phyloP scores from a whole-genome alignment of 2,888 invertebrate species.

The Phymatocera aterrima region DNA sequence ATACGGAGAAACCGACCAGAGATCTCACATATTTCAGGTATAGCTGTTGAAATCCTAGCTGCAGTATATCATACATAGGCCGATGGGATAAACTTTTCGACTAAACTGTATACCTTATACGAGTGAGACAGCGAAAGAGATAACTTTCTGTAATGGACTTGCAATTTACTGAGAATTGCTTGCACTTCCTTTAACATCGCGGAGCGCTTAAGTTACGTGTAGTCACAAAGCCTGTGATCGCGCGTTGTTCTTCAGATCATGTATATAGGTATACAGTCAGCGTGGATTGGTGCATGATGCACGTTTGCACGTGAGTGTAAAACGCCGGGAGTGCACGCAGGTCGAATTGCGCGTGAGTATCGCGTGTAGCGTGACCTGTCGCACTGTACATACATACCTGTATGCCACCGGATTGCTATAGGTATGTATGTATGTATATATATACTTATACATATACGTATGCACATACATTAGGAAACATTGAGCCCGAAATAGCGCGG shows the following conservation, averaged over 20 bases:
- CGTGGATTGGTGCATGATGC: no score
- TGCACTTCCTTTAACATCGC: slow-evolving; percentile 30
- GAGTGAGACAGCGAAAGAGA: no score
- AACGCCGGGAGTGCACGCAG: slow-evolving; percentile 18
- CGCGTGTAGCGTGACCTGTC: neutral
- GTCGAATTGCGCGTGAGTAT: slow-evolving; percentile 20
- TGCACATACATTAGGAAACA: neutral
- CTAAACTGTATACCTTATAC: no score
- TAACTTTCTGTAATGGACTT: no score
- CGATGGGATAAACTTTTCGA: no score
- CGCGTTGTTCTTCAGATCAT: slow-evolving; percentile 10
- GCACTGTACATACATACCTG: neutral
- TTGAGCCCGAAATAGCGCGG: neutral
- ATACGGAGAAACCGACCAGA: neutral
- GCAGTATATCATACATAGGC: no score
- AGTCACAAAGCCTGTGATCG: slow-evolving; percentile 21
- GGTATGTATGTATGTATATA: neutral
- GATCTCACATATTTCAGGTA: no score
- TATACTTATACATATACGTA: neutral
- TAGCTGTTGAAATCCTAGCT: no score
- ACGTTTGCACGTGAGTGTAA: no score
- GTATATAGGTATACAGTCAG: neutral
- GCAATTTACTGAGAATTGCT: slow-evolving; percentile 18
- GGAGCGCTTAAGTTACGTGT: slow-evolving; percentile 33
- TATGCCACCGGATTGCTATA: neutral